Percentiles rank a stretch among this genome's conserved stretches.
Evolutionary conservation across 2,888 invertebrate genomes (phyloP).

Genomic region (Caenorhabditis wallacei): DNA sequence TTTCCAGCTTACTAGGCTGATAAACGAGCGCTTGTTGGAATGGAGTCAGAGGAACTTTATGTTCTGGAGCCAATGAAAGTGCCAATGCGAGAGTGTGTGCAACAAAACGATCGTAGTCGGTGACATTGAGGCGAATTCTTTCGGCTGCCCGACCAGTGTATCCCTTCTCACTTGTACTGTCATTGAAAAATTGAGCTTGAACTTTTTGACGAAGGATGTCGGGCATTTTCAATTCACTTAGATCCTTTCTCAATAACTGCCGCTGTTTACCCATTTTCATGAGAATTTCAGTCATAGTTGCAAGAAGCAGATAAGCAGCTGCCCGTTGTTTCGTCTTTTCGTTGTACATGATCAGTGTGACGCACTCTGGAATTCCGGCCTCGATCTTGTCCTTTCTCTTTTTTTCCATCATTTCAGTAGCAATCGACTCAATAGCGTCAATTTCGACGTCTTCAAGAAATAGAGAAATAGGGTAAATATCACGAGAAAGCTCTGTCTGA

Average conservation of each 20-base stretch:
- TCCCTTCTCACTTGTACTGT: constrained; percentile 42
- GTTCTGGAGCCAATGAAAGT: constrained; percentile 63
- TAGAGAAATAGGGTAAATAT: constrained; percentile 72
- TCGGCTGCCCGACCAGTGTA: constrained; percentile 38
- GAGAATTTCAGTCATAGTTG: constrained; percentile 60
- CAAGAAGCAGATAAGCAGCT: constrained; percentile 46
- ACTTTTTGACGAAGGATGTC: constrained; percentile 64
- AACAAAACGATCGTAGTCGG: constrained; percentile 68
- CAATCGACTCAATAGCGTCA: constrained; percentile 45
- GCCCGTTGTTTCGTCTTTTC: constrained; percentile 45
- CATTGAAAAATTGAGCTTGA: constrained; percentile 63
- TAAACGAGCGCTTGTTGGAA: constrained; percentile 45
- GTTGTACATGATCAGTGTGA: constrained; percentile 54
- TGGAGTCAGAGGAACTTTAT: constrained; percentile 60
- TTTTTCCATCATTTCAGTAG: constrained; percentile 43
- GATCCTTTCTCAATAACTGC: constrained; percentile 54
- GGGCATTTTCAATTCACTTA: constrained; percentile 65
- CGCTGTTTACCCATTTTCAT: constrained; percentile 39
- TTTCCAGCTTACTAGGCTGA: constrained; percentile 58
- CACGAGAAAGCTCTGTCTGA: constrained; percentile 56
- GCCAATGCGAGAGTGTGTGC: constrained; percentile 69
- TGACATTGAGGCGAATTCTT: constrained; percentile 55
- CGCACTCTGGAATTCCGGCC: constrained; percentile 56
- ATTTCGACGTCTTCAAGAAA: constrained; percentile 69
- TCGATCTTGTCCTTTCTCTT: constrained; percentile 55